Evolutionary conservation across 2,888 invertebrate genomes (phyloP).

Genomic region (Melanostoma scalare): DNA sequence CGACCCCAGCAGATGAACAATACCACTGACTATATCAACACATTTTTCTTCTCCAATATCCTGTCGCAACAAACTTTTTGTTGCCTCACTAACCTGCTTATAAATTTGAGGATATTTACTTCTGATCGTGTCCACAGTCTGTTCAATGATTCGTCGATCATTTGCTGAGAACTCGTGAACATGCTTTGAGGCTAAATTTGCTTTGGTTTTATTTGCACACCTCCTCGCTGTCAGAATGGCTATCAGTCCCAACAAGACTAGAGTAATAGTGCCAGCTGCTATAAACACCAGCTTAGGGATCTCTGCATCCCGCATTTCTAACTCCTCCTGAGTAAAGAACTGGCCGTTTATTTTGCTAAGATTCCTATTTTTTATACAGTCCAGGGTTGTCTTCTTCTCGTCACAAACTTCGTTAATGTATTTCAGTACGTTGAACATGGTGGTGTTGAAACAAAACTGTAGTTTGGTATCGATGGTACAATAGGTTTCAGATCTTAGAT

Average conservation of each 20-base stretch:
- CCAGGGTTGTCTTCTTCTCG: conserved; percentile 75
- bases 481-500: conserved; percentile 79
- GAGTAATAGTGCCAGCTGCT: conserved; percentile 50
- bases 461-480: conserved; percentile 77
- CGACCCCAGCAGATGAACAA: conserved; percentile 76
- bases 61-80: conserved; percentile 75
- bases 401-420: conserved; percentile 80
- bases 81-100: conserved; percentile 75
- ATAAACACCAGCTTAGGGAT: conserved; percentile 73
- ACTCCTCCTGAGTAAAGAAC: conserved; percentile 78
- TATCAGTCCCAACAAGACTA: conserved; percentile 61
- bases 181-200: conserved; percentile 58
- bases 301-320: conserved; percentile 73
- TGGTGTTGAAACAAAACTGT: conserved; percentile 78
- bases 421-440: conserved; percentile 77
- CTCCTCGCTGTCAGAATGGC: conserved; percentile 68
- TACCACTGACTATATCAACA: conserved; percentile 77
- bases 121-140: conserved; percentile 76
- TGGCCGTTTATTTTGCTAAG: conserved; percentile 76
- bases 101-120: conserved; percentile 78
- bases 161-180: conserved; percentile 76
- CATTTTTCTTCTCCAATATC: conserved; percentile 77
- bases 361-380: conserved; percentile 77
- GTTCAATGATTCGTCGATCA: conserved; percentile 77
- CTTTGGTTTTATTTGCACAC: conserved; percentile 43